Evolutionary conservation across 2,113 vertebrate genomes (phyloP).

Genomic region (Poicephalus gulielmi): DNA sequence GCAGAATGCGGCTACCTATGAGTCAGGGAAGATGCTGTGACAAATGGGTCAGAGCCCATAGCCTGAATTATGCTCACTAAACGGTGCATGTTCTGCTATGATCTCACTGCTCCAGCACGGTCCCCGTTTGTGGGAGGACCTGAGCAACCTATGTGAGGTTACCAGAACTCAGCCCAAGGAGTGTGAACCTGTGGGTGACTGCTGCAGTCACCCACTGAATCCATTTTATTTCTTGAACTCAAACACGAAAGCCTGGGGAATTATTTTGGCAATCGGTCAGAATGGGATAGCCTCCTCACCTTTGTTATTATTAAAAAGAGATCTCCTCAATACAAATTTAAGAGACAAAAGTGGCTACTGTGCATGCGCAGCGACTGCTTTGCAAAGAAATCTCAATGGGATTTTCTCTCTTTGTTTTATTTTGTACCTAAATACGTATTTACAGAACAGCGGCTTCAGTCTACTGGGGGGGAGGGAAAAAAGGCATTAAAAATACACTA

Average conservation of each 20-base stretch:
- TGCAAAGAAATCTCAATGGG: slow-evolving; percentile 64
- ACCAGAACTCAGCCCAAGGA: background rate
- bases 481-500: slow-evolving; percentile 74
- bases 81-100: rapidly evolving
- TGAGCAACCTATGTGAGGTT: rapidly evolving
- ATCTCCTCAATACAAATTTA: slow-evolving; percentile 59
- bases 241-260: slow-evolving; percentile 15
- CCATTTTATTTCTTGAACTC: slow-evolving; percentile 28
- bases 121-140: background rate
- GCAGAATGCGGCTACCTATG: background rate
- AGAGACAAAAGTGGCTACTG: slow-evolving; percentile 71
- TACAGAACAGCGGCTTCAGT: slow-evolving; percentile 74
- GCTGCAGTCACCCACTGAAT: slow-evolving; percentile 10
- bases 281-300: slow-evolving; percentile 56
- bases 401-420: slow-evolving; percentile 38
- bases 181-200: rapidly evolving
- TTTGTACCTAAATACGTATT: slow-evolving; percentile 77
- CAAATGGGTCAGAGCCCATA: background rate
- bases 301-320: slow-evolving; percentile 61
- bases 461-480: slow-evolving; percentile 12
- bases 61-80: rapidly evolving
- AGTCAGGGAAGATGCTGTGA: background rate
- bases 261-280: slow-evolving; percentile 71
- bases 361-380: slow-evolving; percentile 75
- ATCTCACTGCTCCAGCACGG: background rate